phyloP scores from a whole-genome alignment of 2,888 invertebrate genomes.

The Drosophila pseudotakahashii region DNA sequence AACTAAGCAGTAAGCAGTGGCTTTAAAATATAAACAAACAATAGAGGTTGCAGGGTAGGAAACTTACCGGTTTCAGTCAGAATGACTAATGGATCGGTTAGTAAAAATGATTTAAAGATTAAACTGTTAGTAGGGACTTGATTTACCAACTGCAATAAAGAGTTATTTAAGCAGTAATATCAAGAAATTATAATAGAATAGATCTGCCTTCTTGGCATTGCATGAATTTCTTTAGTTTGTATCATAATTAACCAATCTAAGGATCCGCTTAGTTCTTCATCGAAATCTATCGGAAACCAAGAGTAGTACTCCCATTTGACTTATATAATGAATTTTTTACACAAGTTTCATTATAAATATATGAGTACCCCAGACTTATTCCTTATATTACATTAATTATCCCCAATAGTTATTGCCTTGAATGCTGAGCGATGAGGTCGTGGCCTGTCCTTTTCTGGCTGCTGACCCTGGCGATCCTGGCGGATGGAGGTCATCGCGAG shows the following conservation, averaged over 20 bases:
- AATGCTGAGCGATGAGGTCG: slow-evolving; percentile 78
- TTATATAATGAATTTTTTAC: not conserved
- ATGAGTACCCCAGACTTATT: not conserved
- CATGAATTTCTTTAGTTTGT: too few species aligned
- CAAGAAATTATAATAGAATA: not conserved
- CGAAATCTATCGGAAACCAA: too few species aligned
- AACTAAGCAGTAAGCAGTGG: not conserved
- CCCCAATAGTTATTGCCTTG: slow-evolving; percentile 48
- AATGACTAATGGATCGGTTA: not conserved
- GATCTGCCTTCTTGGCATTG: too few species aligned
- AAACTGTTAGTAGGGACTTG: not conserved
- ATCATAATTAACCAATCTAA: too few species aligned
- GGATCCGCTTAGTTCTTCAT: too few species aligned
- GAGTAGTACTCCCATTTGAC: too few species aligned
- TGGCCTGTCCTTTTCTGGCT: slow-evolving; percentile 79
- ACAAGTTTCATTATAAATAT: too few species aligned
- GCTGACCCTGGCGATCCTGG: slow-evolving; percentile 78
- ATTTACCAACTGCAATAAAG: not conserved
- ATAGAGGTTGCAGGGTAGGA: too few species aligned
- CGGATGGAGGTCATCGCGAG: slow-evolving; percentile 81
- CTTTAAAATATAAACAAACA: slow-evolving; percentile 5
- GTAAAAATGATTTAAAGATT: not conserved
- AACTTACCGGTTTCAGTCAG: not conserved
- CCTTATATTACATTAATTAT: not conserved
- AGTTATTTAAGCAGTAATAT: not conserved